Evolutionary conservation across 1,140 invertebrate genomes (phyloP), one percentile per base, ranked within the genome.

Genomic region (Callitettix versicolor): DNA sequence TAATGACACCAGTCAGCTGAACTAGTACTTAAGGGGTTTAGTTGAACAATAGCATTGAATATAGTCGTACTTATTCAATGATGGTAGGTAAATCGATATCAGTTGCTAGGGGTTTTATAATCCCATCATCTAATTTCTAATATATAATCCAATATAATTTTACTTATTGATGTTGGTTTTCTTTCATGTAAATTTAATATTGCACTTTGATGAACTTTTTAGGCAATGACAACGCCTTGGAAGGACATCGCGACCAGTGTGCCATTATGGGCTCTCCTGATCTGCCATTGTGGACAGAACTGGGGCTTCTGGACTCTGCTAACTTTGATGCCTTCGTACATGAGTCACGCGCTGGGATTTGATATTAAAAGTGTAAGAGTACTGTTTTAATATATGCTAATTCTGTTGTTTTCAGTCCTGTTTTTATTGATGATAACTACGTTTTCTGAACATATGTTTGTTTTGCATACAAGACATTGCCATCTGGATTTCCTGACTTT

Each of bases 241-340:
- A 46, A 55, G n/a, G 30, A 50, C 17, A 65, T 66, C 21, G 38
- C 57, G 1, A 62, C 46, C 12, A 64, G 62, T 3, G 47, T 62
- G 18, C 76, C 79, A 2, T 71, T 82, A 3, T 81, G 76, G 77
- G 79, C 79, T 2, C 69, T 82, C 22, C 69, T 79, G 41, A 63
- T 77, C 2, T 73, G 71, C 3, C 79, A 85, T 62, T 72, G 80
- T 60, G 73, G 74, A 14, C 76, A 81, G 60, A 80, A 81, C 64
- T 85, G 80, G 92, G 91, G 91, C 1, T 92, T 90, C 65, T 95
- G 91, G 75, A 95, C 88, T 3, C 74, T 98, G 40, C 74, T 97
- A 44, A 93, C 90, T 0, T 82, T 93, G 69, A 83, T 97, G 60
- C 95, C 95, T 0, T 85, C 81, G 0, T 98, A 93, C 64, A 84